Base-by-base conservation (phyloP, 2,888 invertebrate genomes). In the Drosophila diplacantha region DNA sequence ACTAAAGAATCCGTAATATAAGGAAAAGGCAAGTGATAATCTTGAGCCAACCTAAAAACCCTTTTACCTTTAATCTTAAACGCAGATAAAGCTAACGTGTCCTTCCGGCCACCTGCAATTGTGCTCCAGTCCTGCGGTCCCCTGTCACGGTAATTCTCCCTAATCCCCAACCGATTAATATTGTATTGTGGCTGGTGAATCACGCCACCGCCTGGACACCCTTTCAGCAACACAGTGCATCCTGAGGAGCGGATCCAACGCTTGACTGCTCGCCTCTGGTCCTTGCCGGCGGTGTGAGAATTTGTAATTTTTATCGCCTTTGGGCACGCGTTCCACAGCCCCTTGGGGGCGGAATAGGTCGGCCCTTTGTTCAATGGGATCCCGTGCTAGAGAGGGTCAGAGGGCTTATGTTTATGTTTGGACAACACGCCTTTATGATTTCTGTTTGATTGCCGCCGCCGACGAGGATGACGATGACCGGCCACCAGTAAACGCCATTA, bases 381-480 rank as follows among this genome's bases (percentile, higher is more conserved):
- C 56, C 49, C 20, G 29, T 26, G 47, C 49, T 44, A 9, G 20
- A 24, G 16, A 43, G 35, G 24, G 49, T 49, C 39, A 37, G 69
- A 43, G 75, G 70, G 66, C 69, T 63, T 61, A 67, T 75, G 76
- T 81, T 83, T 81, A 83, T 79, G 80, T 73, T 81, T 64, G 80
- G 69, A 69, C 80, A 81, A 71, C 82, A 81, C 84, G 84, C 84
- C 80, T 80, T 83, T 80, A 83, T 80, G 80, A 80, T 80, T 80
- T 81, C 82, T 79, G 82, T 83, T 80, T 80, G 83, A 80, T 79
- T 83, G 83, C 83, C 53, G 75, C 78, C 26, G 26, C 16, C 41
- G 26, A n/a, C 20, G 26, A 59, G 20, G 44, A 51, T 51, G 38
- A 32, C 56, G 47, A 57, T 46, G 74, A 69, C 75, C 59, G 53